Evolutionary conservation across 2,888 invertebrate genomes (phyloP).

Genomic region (Rhamnusium bicolor): DNA sequence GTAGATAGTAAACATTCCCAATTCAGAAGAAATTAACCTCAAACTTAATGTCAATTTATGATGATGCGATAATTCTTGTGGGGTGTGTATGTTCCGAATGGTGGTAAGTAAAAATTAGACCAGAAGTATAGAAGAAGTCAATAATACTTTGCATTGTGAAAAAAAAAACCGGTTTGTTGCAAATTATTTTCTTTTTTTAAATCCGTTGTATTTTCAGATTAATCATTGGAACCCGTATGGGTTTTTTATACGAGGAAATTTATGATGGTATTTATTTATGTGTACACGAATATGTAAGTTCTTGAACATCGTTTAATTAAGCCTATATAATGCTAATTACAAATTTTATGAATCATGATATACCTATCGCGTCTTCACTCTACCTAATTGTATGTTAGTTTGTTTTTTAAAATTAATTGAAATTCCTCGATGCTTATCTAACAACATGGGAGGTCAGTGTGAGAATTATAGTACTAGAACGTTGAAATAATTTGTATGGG

Average conservation of each 20-base stretch:
- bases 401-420: constrained; percentile 20
- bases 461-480: constrained; percentile 19
- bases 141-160: too few relatives aligned
- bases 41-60: too few relatives aligned
- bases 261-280: neutral
- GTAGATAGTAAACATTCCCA: too few relatives aligned
- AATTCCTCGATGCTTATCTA: constrained; percentile 19
- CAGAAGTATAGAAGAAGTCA: too few relatives aligned
- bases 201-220: neutral
- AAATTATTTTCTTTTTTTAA: too few relatives aligned
- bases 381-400: neutral
- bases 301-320: neutral
- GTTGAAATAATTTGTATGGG: constrained; percentile 27
- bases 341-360: constrained; percentile 20
- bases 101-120: too few relatives aligned
- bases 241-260: neutral
- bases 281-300: neutral
- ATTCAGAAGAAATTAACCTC: too few relatives aligned
- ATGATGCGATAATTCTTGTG: too few relatives aligned
- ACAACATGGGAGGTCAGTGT: constrained; percentile 25
- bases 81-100: too few relatives aligned
- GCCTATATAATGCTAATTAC: neutral
- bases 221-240: neutral
- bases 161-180: too few relatives aligned
- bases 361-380: neutral